A percentile compares a stretch with the other conserved stretches of the same genome.
Conservation (phyloP, 92 coral and sea anemone genomes). For the Epizoanthus ramosus region DNA sequence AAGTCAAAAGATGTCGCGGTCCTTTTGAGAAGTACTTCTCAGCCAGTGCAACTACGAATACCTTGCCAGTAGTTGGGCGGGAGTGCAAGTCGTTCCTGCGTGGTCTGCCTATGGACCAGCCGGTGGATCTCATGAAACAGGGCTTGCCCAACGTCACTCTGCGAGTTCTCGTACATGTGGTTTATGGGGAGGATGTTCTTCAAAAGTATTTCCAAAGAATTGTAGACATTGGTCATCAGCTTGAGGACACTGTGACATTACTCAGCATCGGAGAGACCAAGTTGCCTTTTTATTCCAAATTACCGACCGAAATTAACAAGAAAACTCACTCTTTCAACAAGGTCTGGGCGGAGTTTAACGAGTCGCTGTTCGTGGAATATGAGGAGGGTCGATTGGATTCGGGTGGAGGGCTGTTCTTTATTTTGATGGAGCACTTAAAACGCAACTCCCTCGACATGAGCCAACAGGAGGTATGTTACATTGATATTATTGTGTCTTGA, state of each 20-base stretch:
- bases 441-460: conserved; percentile 71
- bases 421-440: conserved; percentile 78
- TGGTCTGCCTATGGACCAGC: conserved; percentile 56
- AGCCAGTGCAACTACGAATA: conserved; percentile 51
- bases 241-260: conserved; percentile 62
- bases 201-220: conserved; percentile 66
- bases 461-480: conserved; percentile 77
- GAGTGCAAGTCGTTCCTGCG: conserved; percentile 72
- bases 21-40: conserved; percentile 95
- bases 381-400: conserved; percentile 78
- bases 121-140: conserved; percentile 68
- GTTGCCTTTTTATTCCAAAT: conserved; percentile 76
- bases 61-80: conserved; percentile 68
- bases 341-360: conserved; percentile 76
- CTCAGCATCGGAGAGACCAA: conserved; percentile 70
- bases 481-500: neutral
- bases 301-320: conserved; percentile 74
- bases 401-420: conserved; percentile 79
- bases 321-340: conserved; percentile 64
- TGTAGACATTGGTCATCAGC: conserved; percentile 59
- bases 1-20: conserved; percentile 87
- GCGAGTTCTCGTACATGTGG: conserved; percentile 69
- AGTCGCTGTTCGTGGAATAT: conserved; percentile 74
- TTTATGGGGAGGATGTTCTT: conserved; percentile 84
- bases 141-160: conserved; percentile 78